A percentile compares a stretch with the other conserved stretches of the same genome.
Conservation (phyloP, 2,113 vertebrate species). For the Oplegnathus fasciatus region DNA sequence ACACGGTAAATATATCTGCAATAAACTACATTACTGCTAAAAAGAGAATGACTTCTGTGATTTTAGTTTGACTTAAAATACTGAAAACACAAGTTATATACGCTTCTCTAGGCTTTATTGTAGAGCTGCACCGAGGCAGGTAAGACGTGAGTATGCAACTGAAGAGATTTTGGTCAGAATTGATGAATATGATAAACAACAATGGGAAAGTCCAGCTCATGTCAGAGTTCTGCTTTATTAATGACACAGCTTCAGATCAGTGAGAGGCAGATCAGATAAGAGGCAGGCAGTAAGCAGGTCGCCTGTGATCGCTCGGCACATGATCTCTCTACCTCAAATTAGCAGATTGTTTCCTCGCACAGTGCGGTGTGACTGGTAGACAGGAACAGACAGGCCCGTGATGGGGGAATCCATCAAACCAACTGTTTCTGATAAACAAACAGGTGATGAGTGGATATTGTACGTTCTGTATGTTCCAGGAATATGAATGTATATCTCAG, state of each 20-base stretch:
- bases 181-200: slow-evolving; percentile 6
- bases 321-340: slow-evolving; percentile 43
- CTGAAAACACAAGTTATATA: no score
- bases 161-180: neutral
- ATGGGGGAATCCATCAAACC: slow-evolving; percentile 28
- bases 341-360: slow-evolving; percentile 38
- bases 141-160: accelerated
- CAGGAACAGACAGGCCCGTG: slow-evolving; percentile 14
- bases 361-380: neutral
- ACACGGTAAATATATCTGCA: neutral
- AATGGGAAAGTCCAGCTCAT: slow-evolving; percentile 35
- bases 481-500: slow-evolving; percentile 30
- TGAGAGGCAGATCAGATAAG: slow-evolving; percentile 42
- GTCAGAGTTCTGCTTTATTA: slow-evolving; percentile 48
- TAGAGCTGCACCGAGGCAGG: neutral
- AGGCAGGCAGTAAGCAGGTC: slow-evolving; percentile 2
- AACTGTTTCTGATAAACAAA: slow-evolving; percentile 52
- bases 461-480: slow-evolving; percentile 40
- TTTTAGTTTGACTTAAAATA: neutral
- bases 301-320: slow-evolving; percentile 11
- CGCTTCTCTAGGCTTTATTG: neutral
- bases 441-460: slow-evolving; percentile 33
- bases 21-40: neutral
- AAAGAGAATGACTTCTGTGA: neutral
- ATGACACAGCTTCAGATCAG: slow-evolving; percentile 26